A percentile compares a stretch with the other conserved stretches of the same genome.
These are phyloP conservation scores for Hemibagrus wyckioides DNA, from an alignment of 2,113 vertebrate species.

Conservation along the genomic window DNA sequence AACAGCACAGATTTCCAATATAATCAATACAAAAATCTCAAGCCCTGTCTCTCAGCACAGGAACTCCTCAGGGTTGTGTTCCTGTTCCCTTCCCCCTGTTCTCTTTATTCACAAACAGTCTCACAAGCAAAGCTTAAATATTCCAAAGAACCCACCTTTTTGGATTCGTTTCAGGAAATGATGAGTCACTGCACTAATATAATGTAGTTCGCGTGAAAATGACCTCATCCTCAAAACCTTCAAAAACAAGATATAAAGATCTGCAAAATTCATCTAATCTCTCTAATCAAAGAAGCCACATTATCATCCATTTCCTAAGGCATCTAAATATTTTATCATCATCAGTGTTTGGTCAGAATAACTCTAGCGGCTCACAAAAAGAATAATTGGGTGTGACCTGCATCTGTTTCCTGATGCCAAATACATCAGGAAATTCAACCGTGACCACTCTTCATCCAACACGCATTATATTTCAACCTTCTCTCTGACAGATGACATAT, in stretches of 20 bases:
- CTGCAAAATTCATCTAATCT: background rate
- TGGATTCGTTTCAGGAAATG: background rate
- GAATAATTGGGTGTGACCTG: conserved; percentile 3
- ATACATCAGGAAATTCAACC: background rate
- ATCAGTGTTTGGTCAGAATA: background rate
- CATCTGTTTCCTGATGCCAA: background rate
- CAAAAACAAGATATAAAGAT: background rate
- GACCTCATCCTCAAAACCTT: background rate
- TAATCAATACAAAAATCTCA: background rate
- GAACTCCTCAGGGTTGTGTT: background rate
- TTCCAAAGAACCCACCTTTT: background rate
- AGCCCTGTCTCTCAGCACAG: background rate
- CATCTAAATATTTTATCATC: background rate
- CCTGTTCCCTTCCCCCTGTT: background rate
- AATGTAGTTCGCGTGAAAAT: background rate
- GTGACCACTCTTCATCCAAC: background rate
- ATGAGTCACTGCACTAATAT: background rate
- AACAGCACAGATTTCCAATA: background rate
- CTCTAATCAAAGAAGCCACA: background rate
- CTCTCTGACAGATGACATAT: background rate
- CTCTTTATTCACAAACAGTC: background rate
- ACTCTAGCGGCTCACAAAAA: background rate
- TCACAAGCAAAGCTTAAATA: background rate
- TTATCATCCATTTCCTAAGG: background rate
- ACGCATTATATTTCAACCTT: background rate